These are phyloP conservation scores for Nannospalax galili DNA, from an alignment of 2,113 vertebrate genomes.

Conservation along the genomic window DNA sequence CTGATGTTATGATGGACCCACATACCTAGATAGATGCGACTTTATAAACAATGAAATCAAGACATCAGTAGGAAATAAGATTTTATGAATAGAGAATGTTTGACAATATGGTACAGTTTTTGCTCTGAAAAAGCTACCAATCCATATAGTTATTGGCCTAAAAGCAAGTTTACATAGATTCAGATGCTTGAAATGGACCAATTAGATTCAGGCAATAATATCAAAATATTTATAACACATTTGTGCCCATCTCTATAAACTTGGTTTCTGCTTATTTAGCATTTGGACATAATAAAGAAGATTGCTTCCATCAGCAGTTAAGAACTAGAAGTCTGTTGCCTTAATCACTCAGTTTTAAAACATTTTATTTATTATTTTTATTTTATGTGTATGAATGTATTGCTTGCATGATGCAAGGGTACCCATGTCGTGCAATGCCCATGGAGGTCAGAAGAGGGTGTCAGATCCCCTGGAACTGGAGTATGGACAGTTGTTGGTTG, in stretches of 20 bases:
- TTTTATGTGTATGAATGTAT: too few species aligned
- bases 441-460: too few species aligned
- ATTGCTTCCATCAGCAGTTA: background rate
- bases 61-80: background rate
- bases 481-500: too few species aligned
- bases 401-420: too few species aligned
- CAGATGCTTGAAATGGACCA: background rate
- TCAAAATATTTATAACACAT: background rate
- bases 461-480: too few species aligned
- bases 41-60: background rate
- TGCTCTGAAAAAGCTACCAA: background rate
- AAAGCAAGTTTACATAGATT: background rate
- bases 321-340: background rate
- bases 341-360: background rate
- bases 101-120: background rate
- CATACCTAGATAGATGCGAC: background rate
- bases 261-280: background rate
- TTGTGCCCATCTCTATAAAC: background rate
- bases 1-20: background rate
- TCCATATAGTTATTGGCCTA: background rate
- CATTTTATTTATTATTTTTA: too few species aligned
- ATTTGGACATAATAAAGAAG: background rate
- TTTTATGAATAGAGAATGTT: background rate
- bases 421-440: too few species aligned
- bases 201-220: background rate